Percentiles rank a stretch among this genome's conserved stretches.
Evolutionary conservation across 1,140 invertebrate genomes (phyloP).

Genomic region (Armadillidium nasatum): DNA sequence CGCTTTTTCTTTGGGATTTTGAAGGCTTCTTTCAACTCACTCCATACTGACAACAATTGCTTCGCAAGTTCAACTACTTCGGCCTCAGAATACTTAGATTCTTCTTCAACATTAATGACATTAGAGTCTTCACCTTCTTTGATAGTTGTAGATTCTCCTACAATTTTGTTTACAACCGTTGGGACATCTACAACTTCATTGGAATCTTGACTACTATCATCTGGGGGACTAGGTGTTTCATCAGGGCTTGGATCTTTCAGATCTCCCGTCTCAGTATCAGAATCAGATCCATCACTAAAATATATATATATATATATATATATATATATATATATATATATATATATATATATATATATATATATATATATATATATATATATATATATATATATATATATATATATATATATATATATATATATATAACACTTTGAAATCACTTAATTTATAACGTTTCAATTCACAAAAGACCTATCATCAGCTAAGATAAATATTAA

Average conservation of each 20-base stretch:
- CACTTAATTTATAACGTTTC: too few species aligned
- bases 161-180: slow-evolving; percentile 8
- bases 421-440: too few species aligned
- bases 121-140: slow-evolving; percentile 31
- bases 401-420: too few species aligned
- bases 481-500: too few species aligned
- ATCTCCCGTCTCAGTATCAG: not conserved
- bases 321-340: too few species aligned
- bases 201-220: slow-evolving; percentile 36
- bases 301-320: too few species aligned
- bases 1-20: slow-evolving; percentile 92
- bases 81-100: slow-evolving; percentile 8
- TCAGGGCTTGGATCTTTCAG: not conserved
- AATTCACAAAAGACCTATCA: too few species aligned
- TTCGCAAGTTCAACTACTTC: slow-evolving; percentile 50
- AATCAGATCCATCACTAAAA: not conserved
- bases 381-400: too few species aligned
- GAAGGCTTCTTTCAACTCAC: slow-evolving; percentile 78
- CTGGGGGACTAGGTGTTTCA: slow-evolving; percentile 30
- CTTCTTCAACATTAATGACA: slow-evolving; percentile 23
- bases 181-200: slow-evolving; percentile 23
- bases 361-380: too few species aligned
- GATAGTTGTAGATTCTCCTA: slow-evolving; percentile 40
- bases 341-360: too few species aligned
- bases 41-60: slow-evolving; percentile 68